Base-by-base conservation (phyloP, 2,888 invertebrate species). In the Lutraria lutraria region DNA sequence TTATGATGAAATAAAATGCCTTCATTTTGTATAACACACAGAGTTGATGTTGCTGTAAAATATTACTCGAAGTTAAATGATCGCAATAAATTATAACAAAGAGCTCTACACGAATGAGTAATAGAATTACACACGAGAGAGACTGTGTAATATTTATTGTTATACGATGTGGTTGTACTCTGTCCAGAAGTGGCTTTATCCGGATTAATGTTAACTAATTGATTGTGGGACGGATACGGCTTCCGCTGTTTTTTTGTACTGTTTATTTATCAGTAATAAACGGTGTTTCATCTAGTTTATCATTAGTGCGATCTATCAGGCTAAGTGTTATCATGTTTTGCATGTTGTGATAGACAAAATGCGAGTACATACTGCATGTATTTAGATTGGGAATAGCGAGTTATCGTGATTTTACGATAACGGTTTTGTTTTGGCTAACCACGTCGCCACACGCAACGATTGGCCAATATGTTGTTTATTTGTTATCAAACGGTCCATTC, bases 161-260 rank as follows among this genome's bases (percentile, higher is more conserved):
- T 19, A n/a, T 21, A n/a, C 8, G n/a, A 19, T 19, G 60, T 60
- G 60, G 15, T 0, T 25, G n/a, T 68, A 25, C 25, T 68, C 25
- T 76, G 19, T 34, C 76, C 76, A 76, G 76, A 76, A 76, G 76
- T 76, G 76, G 29, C 43, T 34, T 19, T 16, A 76, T 76, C 76
- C 76, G 76, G 76, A 76, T 76, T 76, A 76, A 1, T 6, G 76
- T 43, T 31, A 13, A 76, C 76, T 34, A 76, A 76, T 76, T 76
- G 31, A 76, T 76, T 76, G 29, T 8, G 76, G 16, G 12, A 76
- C 72, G 6, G 19, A 34, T 6, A 21, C 15, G 29, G 34, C 34
- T 76, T 76, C 76, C 76, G 76, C 16, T 25, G 3, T 25, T 34
- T 31, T 12, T 34, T 76, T 1, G 13, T 19, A n/a, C n/a, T 76